phyloP scores from a whole-genome alignment of 2,888 invertebrate genomes.

The Drosophila stalkeri region DNA sequence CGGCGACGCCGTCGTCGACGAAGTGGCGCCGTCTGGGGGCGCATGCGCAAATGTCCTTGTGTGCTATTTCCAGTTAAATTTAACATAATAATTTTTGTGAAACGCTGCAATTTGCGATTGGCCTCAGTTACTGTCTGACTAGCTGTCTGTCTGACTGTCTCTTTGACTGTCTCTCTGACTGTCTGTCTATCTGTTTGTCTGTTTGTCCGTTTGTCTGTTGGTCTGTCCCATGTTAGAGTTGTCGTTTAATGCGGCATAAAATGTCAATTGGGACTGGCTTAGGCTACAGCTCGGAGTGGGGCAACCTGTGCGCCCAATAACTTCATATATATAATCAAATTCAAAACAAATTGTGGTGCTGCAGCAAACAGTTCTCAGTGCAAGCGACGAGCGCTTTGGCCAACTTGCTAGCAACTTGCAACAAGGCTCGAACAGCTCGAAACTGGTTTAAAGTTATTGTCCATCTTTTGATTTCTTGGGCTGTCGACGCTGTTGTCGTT shows the following conservation, averaged over 20 bases:
- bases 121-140: conserved; percentile 49
- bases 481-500: conserved; percentile 65
- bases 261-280: conserved; percentile 73
- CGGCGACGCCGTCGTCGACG: conserved; percentile 60
- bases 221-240: conserved; percentile 51
- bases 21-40: conserved; percentile 77
- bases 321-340: conserved; percentile 68
- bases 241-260: conserved; percentile 73
- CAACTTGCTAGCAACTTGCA: conserved; percentile 41
- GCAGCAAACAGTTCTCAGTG: conserved; percentile 53
- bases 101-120: conserved; percentile 72
- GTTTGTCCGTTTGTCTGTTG: conserved; percentile 19
- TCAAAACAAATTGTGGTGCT: conserved; percentile 76
- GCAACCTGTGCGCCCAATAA: conserved; percentile 66
- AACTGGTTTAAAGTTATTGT: conserved; percentile 81
- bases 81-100: conserved; percentile 80
- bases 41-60: conserved; percentile 78
- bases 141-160: conserved; percentile 26
- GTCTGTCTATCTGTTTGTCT: conserved; percentile 5
- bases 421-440: conserved; percentile 68
- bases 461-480: conserved; percentile 80
- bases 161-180: conserved; percentile 3
- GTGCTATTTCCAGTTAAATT: conserved; percentile 76
- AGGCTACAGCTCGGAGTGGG: conserved; percentile 21
- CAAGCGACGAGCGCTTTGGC: conserved; percentile 50